These are phyloP conservation scores for Penaeus monodon DNA, from an alignment of 2,888 invertebrate genomes.

Conservation along the genomic window DNA sequence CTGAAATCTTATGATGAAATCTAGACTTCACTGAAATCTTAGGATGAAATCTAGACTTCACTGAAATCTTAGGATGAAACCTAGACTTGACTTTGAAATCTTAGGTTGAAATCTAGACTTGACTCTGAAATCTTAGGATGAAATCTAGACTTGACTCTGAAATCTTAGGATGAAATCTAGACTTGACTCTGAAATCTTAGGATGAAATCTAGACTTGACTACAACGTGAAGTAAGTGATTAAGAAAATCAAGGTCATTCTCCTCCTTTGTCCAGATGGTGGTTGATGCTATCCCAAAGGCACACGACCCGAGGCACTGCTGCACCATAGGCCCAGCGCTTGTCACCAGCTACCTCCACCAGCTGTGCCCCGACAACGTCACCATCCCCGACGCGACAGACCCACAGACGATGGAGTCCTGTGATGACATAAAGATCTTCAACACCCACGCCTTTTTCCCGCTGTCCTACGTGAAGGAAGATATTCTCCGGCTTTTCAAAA, in stretches of 20 bases:
- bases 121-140: too few relatives aligned
- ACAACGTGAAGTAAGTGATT: neutral
- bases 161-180: neutral
- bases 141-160: neutral
- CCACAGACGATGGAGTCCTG: slow-evolving; percentile 27
- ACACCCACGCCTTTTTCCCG: slow-evolving; percentile 25
- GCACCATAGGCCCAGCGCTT: slow-evolving; percentile 47
- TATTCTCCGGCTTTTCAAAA: slow-evolving; percentile 19
- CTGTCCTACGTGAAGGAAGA: slow-evolving; percentile 22
- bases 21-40: neutral
- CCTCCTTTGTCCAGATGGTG: neutral
- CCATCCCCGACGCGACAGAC: slow-evolving; percentile 8
- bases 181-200: neutral
- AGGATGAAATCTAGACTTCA: neutral
- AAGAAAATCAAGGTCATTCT: neutral
- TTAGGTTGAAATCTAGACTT: neutral
- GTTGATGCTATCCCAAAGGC: neutral
- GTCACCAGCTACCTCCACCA: slow-evolving; percentile 28
- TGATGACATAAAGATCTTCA: slow-evolving; percentile 31
- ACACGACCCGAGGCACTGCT: slow-evolving; percentile 17
- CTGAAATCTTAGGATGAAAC: too few relatives aligned
- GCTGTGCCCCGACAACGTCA: slow-evolving; percentile 35
- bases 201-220: neutral
- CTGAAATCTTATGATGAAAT: too few relatives aligned
- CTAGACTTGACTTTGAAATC: neutral